A percentile compares a stretch with the other conserved stretches of the same genome.
Conservation (phyloP, 2,113 vertebrate species). For the Cyanoliseus patagonus region DNA sequence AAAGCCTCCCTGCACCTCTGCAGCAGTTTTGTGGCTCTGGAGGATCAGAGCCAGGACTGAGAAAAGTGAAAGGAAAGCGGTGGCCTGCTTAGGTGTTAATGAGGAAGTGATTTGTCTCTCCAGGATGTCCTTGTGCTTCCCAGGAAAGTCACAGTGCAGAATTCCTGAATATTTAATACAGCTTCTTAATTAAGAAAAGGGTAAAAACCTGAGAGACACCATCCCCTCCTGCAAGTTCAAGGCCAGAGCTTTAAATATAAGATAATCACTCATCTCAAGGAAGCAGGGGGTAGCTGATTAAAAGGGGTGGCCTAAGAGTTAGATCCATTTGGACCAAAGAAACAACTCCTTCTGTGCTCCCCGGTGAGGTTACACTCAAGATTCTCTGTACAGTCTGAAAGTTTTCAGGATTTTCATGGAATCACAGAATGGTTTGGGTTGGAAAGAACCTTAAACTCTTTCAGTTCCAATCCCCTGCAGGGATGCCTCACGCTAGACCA, state of each 20-base stretch:
- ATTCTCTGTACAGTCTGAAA: not conserved
- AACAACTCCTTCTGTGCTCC: not conserved
- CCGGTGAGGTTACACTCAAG: not conserved
- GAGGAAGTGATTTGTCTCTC: conserved; percentile 42
- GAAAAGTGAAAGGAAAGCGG: not conserved
- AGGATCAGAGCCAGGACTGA: not conserved
- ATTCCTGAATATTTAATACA: conserved; percentile 60
- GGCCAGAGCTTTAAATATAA: not conserved
- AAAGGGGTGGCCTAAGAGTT: not conserved
- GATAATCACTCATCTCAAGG: not conserved
- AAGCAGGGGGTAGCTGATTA: not conserved
- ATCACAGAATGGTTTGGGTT: not conserved
- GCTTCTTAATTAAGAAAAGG: conserved; percentile 49
- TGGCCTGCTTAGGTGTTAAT: conserved; percentile 38
- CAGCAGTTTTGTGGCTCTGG: not conserved
- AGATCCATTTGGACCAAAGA: not conserved
- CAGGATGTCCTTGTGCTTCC: conserved; percentile 43
- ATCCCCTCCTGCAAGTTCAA: not conserved
- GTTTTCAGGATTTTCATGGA: not conserved
- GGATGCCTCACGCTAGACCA: too few relatives aligned
- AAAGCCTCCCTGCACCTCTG: not conserved
- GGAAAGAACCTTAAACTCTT: not conserved
- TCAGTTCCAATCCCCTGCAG: not conserved
- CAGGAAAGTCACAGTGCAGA: conserved; percentile 23
- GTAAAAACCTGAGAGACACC: conserved; percentile 26